These are phyloP conservation scores for Linurgus olivaceus DNA, from an alignment of 2,797 vertebrate species.

Conservation along the genomic window DNA sequence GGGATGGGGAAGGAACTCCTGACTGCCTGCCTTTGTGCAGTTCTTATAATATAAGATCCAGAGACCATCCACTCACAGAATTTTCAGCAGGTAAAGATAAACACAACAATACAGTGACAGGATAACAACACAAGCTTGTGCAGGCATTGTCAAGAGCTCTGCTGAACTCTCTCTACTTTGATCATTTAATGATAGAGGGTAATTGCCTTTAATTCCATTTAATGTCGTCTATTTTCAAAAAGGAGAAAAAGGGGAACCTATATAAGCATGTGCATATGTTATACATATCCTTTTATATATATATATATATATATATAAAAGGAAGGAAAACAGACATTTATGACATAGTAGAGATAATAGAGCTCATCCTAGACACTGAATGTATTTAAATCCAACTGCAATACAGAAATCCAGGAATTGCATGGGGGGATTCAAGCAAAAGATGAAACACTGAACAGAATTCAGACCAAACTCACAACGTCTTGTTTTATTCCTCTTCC, in stretches of 20 bases:
- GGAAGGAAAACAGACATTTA: not conserved
- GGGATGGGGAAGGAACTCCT: not conserved
- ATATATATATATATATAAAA: not conserved
- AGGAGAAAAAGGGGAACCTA: not conserved
- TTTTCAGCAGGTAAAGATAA: not conserved
- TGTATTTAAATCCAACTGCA: not conserved
- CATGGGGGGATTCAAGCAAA: not conserved
- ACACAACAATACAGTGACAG: rapidly evolving
- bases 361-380: not conserved
- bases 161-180: not conserved
- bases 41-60: not conserved
- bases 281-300: no score
- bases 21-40: not conserved
- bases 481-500: not conserved
- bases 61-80: not conserved
- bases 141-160: not conserved
- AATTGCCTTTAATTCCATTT: not conserved
- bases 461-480: not conserved
- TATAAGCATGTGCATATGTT: not conserved
- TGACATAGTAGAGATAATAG: not conserved
- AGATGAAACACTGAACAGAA: not conserved
- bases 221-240: not conserved
- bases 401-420: not conserved
- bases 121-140: not conserved
- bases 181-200: not conserved